Percentiles rank a stretch among this genome's conserved stretches.
These are phyloP conservation scores for Philopotamus ludificatus DNA, from an alignment of 1,140 invertebrate genomes.

Conservation along the genomic window DNA sequence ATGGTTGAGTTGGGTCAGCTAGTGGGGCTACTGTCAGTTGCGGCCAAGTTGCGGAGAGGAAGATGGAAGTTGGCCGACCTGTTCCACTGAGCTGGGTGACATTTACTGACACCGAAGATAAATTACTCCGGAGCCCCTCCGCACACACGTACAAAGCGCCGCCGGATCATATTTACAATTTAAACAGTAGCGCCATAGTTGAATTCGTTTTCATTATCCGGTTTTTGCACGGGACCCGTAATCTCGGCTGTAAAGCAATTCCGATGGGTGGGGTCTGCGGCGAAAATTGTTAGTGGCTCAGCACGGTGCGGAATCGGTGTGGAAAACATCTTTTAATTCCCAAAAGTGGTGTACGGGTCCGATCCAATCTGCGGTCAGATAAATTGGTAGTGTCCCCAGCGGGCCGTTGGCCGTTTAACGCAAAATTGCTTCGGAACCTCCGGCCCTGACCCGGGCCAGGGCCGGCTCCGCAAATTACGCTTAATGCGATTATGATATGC, in stretches of 20 bases:
- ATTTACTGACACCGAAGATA: constrained; percentile 15
- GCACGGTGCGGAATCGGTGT: background rate
- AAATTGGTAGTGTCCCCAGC: constrained; percentile 8
- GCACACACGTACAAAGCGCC: background rate
- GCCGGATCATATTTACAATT: background rate
- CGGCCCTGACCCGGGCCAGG: background rate
- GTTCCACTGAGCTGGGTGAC: constrained; percentile 4
- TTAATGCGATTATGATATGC: constrained; percentile 16
- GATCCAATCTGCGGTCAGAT: constrained; percentile 14
- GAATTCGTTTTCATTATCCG: background rate
- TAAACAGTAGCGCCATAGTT: background rate
- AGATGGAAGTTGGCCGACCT: constrained; percentile 6
- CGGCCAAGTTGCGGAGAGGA: background rate
- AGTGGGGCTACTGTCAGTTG: background rate
- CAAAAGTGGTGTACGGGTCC: constrained; percentile 8
- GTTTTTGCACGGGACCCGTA: too few species aligned
- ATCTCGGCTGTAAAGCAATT: background rate
- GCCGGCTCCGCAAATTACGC: background rate
- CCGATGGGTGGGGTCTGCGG: background rate
- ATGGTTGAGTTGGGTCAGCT: constrained; percentile 13
- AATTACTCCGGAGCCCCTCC: constrained; percentile 7
- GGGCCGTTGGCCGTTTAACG: constrained; percentile 13
- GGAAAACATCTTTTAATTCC: constrained; percentile 15
- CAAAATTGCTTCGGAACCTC: constrained; percentile 1
- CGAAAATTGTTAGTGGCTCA: background rate